phyloP scores from a whole-genome alignment of 1,140 invertebrate species.

The Steinernema khuongi region DNA sequence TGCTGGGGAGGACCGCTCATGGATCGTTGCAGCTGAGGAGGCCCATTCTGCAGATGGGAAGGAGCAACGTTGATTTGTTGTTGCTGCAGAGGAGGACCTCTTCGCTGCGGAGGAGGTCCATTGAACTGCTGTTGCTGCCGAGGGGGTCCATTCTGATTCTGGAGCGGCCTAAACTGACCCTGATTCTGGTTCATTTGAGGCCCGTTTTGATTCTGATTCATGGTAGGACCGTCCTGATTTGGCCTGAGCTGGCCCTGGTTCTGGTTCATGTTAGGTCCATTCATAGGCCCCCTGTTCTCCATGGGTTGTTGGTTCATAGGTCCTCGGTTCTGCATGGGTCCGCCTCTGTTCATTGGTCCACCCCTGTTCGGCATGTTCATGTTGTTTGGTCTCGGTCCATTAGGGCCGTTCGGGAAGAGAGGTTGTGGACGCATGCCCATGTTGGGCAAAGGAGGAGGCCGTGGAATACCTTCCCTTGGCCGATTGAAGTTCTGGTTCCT shows the following conservation, averaged over 20 bases:
- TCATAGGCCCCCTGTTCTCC: too few relatives aligned
- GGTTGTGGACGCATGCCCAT: background rate
- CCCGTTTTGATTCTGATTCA: too few relatives aligned
- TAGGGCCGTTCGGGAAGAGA: background rate
- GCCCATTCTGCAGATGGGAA: background rate
- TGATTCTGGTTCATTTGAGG: too few relatives aligned
- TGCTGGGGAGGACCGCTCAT: background rate
- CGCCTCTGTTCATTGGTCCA: too few relatives aligned
- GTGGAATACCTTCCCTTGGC: background rate
- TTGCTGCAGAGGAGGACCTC: background rate
- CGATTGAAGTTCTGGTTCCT: background rate
- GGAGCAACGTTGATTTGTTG: background rate
- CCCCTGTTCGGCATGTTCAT: too few relatives aligned
- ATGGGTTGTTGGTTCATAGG: too few relatives aligned
- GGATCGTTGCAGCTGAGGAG: background rate
- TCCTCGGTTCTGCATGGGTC: background rate
- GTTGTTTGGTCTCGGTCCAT: too few relatives aligned
- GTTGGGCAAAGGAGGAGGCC: background rate
- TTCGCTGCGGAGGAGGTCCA: background rate
- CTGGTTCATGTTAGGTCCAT: too few relatives aligned
- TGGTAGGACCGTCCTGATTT: too few relatives aligned
- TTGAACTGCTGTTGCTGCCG: background rate
- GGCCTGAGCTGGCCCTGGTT: too few relatives aligned
- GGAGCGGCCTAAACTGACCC: too few relatives aligned
- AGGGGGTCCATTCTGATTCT: too few relatives aligned